phyloP scores from a whole-genome alignment of 1,140 invertebrate species.

The Hylaeus anthracinus region DNA sequence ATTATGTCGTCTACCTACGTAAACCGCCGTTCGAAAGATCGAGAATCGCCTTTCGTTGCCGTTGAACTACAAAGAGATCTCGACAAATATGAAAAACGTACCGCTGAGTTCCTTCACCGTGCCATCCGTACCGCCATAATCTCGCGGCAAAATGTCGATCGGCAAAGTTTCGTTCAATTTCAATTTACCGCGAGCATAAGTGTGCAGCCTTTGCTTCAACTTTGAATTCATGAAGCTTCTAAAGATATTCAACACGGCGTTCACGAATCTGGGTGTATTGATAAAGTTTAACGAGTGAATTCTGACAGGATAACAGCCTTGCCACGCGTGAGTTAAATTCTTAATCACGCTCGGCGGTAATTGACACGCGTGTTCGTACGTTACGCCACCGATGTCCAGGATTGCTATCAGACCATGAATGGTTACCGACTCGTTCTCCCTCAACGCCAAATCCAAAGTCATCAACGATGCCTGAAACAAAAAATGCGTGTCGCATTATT shows the following conservation, averaged over 20 bases:
- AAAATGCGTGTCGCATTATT: neutral
- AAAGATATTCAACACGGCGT: slow-evolving; percentile 86
- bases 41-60: too few species aligned
- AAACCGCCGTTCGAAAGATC: too few species aligned
- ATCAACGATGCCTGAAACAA: slow-evolving; percentile 80
- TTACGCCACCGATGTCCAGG: slow-evolving; percentile 83
- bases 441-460: slow-evolving; percentile 82
- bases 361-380: slow-evolving; percentile 83
- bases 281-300: slow-evolving; percentile 87
- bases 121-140: slow-evolving; percentile 83
- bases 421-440: slow-evolving; percentile 80
- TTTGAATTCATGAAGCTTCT: slow-evolving; percentile 88
- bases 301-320: slow-evolving; percentile 86
- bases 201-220: slow-evolving; percentile 82
- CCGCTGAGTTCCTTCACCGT: slow-evolving; percentile 80
- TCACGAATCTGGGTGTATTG: slow-evolving; percentile 86
- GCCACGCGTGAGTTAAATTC: slow-evolving; percentile 84
- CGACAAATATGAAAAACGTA: slow-evolving; percentile 46
- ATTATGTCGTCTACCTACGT: too few species aligned
- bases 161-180: slow-evolving; percentile 78
- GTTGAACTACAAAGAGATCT: too few species aligned
- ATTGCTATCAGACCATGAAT: slow-evolving; percentile 83
- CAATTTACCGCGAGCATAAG: slow-evolving; percentile 78
- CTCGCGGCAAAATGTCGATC: slow-evolving; percentile 81
- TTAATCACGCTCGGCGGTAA: slow-evolving; percentile 83